A percentile compares a stretch with the other conserved stretches of the same genome.
These are phyloP conservation scores for Lagopus muta DNA, from an alignment of 2,113 vertebrate species.

Conservation along the genomic window DNA sequence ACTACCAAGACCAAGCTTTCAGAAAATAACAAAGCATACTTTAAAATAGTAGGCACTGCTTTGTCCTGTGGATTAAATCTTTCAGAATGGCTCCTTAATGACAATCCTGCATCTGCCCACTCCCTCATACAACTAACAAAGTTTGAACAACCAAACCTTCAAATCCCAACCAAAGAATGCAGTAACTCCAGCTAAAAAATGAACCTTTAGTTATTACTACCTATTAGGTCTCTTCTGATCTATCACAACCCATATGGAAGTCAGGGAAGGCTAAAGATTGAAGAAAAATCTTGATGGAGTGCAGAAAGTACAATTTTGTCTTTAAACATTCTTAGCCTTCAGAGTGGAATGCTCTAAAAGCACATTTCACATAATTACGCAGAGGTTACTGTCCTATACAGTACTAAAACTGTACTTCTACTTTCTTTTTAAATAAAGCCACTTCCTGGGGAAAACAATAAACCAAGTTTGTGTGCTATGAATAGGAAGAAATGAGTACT, in stretches of 20 bases:
- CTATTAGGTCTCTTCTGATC: background rate
- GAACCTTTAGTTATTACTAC: background rate
- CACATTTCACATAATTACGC: background rate
- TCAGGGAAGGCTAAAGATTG: background rate
- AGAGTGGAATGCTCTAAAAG: background rate
- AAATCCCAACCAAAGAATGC: background rate
- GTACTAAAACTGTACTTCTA: background rate
- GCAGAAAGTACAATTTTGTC: background rate
- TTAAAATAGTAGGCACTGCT: background rate
- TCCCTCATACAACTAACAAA: rapidly evolving
- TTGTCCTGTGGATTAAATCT: background rate
- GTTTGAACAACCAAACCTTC: background rate
- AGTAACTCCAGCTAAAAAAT: background rate
- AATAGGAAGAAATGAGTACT: background rate
- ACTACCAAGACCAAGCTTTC: background rate
- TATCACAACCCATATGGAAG: background rate
- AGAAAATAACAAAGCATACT: background rate
- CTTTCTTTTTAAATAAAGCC: background rate
- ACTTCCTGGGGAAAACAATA: background rate
- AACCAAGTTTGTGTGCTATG: background rate
- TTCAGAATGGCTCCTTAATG: background rate
- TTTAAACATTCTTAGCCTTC: background rate
- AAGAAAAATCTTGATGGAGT: background rate
- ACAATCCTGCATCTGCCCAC: background rate
- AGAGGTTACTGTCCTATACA: background rate